Percentiles rank a stretch among this genome's conserved stretches.
Conservation (phyloP, 2,888 invertebrate species). For the Ypsolopha sequella region DNA sequence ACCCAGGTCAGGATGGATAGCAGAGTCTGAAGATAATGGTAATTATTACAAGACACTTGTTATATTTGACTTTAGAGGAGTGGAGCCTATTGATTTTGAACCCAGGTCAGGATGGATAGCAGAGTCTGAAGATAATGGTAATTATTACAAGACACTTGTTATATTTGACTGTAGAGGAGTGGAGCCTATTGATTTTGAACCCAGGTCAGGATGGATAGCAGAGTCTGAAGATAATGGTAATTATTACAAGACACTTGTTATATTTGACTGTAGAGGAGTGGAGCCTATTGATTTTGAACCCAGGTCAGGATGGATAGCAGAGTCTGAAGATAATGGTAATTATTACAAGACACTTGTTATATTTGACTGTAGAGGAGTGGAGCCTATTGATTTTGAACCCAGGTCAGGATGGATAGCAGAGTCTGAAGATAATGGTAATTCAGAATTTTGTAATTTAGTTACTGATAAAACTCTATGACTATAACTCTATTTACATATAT, state of each 20-base stretch:
- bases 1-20: constrained; percentile 85
- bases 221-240: constrained; percentile 79
- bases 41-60: constrained; percentile 87
- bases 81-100: constrained; percentile 88
- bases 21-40: constrained; percentile 78
- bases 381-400: constrained; percentile 86
- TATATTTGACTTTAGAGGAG: constrained; percentile 91
- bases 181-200: constrained; percentile 86
- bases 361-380: constrained; percentile 94
- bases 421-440: constrained; percentile 64
- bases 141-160: constrained; percentile 85
- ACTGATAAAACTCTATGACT: too few relatives aligned
- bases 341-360: constrained; percentile 83
- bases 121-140: constrained; percentile 78
- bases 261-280: constrained; percentile 93
- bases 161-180: constrained; percentile 93
- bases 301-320: constrained; percentile 84
- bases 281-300: constrained; percentile 88
- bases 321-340: constrained; percentile 79
- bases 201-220: constrained; percentile 85
- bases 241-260: constrained; percentile 84
- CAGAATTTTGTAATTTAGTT: too few relatives aligned
- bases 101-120: constrained; percentile 86
- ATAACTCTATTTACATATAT: too few relatives aligned
- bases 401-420: constrained; percentile 85